Conservation (phyloP, 2,888 invertebrate genomes). For the Pegoplata infirma region DNA sequence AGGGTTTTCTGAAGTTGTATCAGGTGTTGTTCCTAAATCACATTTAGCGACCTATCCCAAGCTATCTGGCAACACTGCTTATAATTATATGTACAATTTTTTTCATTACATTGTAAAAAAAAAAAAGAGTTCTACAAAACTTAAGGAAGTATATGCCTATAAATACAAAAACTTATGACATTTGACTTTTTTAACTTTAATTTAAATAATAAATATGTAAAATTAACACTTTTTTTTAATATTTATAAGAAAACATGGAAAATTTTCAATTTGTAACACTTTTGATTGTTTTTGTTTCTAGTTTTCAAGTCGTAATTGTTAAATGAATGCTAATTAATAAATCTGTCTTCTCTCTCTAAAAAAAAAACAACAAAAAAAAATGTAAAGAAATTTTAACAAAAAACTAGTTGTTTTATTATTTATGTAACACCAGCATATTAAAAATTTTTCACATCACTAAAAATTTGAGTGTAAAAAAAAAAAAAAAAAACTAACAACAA, state of each 20-base stretch:
- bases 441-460: background rate
- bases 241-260: background rate
- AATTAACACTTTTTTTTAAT: background rate
- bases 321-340: background rate
- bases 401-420: background rate
- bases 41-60: no score
- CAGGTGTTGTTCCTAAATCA: no score
- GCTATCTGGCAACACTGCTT: no score
- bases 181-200: background rate
- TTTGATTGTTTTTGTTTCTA: background rate
- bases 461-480: no score
- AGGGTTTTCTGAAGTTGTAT: no score
- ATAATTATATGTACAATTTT: no score
- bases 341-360: background rate
- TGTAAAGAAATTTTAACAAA: background rate
- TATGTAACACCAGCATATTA: background rate
- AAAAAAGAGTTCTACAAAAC: background rate
- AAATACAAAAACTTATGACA: background rate
- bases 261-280: constrained; percentile 18
- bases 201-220: constrained; percentile 5
- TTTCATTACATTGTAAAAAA: constrained; percentile 35
- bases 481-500: no score
- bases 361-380: background rate
- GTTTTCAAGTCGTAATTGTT: no score
- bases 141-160: background rate